A percentile compares a stretch with the other conserved stretches of the same genome.
Conservation (phyloP, 2,888 invertebrate genomes). For the Anthoptus insignis region DNA sequence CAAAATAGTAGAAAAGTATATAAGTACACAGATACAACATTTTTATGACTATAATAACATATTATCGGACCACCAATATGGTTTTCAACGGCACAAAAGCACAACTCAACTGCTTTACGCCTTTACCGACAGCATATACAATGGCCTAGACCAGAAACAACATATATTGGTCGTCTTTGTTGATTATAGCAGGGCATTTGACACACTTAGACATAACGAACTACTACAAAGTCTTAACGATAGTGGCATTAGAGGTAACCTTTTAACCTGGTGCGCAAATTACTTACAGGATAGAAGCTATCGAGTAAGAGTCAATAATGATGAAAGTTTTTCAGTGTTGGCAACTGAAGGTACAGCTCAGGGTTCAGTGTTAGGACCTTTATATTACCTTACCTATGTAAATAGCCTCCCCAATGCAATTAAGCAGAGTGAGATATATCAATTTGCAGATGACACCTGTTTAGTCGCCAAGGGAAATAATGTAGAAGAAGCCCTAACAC, state of each 20-base stretch:
- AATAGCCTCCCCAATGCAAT: conserved; percentile 5
- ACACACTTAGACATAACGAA: conserved; percentile 38
- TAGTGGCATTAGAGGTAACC: conserved; percentile 42
- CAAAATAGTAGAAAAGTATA: conserved; percentile 40
- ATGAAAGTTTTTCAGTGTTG: conserved; percentile 21
- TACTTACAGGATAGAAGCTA: conserved; percentile 39
- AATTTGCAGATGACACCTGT: conserved; percentile 20
- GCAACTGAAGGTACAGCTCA: background rate
- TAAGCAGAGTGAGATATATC: background rate
- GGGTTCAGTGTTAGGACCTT: background rate
- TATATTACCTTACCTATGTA: background rate
- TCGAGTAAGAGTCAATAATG: conserved; percentile 31
- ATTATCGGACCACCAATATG: background rate
- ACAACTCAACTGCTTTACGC: conserved; percentile 46
- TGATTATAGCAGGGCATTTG: conserved; percentile 46
- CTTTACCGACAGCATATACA: conserved; percentile 33
- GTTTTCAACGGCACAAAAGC: background rate
- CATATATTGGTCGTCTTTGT: conserved; percentile 43
- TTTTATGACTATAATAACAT: conserved; percentile 27
- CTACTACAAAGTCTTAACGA: conserved; percentile 30
- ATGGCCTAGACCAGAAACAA: conserved; percentile 34
- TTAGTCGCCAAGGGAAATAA: background rate
- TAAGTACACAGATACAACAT: conserved; percentile 23
- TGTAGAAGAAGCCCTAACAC: background rate
- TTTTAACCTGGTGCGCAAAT: conserved; percentile 40